phyloP scores from a whole-genome alignment of 2,797 vertebrate species.

The Agapornis canus region DNA sequence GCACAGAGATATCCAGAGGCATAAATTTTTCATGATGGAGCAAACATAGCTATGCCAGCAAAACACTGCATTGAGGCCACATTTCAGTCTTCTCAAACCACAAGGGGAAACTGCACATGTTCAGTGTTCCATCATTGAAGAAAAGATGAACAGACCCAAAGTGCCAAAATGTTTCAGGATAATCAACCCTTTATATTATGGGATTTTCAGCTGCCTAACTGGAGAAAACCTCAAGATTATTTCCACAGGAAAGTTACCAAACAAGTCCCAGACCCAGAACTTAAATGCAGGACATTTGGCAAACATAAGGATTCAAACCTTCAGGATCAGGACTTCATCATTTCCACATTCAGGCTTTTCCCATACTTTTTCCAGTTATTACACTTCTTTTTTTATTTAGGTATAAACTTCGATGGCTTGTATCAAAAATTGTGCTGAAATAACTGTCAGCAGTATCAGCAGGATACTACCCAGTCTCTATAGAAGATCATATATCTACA shows the following conservation, averaged over 20 bases:
- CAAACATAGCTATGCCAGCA: not conserved
- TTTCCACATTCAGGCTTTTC: not conserved
- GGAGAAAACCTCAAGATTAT: not conserved
- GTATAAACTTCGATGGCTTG: not conserved
- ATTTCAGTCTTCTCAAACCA: not conserved
- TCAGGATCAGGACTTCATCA: not conserved
- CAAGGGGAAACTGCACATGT: not conserved
- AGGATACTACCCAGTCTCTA: not conserved
- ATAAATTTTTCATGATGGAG: not conserved
- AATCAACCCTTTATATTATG: not conserved
- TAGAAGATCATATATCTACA: not conserved
- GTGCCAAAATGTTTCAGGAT: not conserved
- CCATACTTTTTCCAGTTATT: not conserved
- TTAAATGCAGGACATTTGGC: not conserved
- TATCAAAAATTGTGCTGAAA: not conserved
- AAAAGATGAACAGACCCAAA: not conserved
- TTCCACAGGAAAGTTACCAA: not conserved
- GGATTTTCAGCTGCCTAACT: not conserved
- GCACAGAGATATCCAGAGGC: not conserved
- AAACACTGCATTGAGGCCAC: not conserved
- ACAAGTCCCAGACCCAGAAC: not conserved
- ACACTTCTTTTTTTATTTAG: not conserved
- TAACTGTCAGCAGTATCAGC: not conserved
- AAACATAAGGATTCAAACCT: not conserved
- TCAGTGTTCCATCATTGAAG: too few species aligned